Evolutionary conservation across 2,888 invertebrate genomes (phyloP).

Genomic region (Trypoxylon attenuatum): DNA sequence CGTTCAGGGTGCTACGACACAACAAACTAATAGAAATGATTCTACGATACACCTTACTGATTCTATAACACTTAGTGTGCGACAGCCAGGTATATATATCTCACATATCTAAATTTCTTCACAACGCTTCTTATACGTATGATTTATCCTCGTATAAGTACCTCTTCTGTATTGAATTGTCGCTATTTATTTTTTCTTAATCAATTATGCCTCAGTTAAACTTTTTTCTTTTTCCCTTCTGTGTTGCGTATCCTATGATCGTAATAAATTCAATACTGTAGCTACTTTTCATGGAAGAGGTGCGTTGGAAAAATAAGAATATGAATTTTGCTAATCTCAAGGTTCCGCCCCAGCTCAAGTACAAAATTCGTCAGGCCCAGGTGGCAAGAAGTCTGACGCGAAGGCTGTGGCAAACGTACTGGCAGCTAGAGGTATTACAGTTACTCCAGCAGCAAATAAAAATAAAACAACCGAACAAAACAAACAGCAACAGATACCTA

Average conservation of each 20-base stretch:
- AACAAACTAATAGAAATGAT: conserved; percentile 71
- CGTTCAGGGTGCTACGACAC: conserved; percentile 78
- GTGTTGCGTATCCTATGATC: no score
- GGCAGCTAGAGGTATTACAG: conserved; percentile 86
- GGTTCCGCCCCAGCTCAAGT: conserved; percentile 71
- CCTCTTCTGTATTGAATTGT: not conserved
- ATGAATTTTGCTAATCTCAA: conserved; percentile 64
- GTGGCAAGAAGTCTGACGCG: conserved; percentile 80
- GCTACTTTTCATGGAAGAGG: conserved; percentile 47
- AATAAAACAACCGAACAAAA: conserved; percentile 59
- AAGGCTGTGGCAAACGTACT: conserved; percentile 86
- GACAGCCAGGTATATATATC: conserved; percentile 70
- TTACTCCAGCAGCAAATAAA: conserved; percentile 81
- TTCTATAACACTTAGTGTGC: conserved; percentile 82
- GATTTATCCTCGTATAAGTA: no score
- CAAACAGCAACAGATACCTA: conserved; percentile 64
- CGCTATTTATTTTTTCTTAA: not conserved
- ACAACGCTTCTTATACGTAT: no score
- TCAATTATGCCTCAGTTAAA: not conserved
- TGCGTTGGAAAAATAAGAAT: conserved; percentile 47
- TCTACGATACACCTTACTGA: conserved; percentile 82
- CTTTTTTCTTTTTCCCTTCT: not conserved
- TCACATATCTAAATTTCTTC: not conserved
- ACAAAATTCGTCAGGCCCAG: conserved; percentile 59
- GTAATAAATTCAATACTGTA: no score